Conservation (phyloP, 2,888 invertebrate genomes). For the Eupithecia centaureata region DNA sequence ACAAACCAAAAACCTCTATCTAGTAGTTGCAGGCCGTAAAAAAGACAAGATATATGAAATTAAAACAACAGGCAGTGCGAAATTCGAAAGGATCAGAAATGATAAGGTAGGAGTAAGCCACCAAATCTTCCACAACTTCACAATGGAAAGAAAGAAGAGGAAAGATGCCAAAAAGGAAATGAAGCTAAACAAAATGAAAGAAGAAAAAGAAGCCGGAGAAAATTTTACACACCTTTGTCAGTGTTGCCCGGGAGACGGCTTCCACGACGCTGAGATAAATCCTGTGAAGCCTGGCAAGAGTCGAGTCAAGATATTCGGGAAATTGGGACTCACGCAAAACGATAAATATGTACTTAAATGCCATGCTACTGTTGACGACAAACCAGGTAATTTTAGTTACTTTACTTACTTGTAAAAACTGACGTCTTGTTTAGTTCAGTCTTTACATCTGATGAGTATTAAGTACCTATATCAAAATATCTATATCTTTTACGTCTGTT, state of each 20-base stretch:
- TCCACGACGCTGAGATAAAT: not conserved
- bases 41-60: conserved; percentile 62
- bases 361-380: conserved; percentile 65
- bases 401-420: no score
- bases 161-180: conserved; percentile 44
- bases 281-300: conserved; percentile 45
- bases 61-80: conserved; percentile 63
- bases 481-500: no score
- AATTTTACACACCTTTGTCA: conserved; percentile 13
- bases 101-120: conserved; percentile 52
- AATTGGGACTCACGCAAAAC: conserved; percentile 62
- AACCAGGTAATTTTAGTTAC: conserved; percentile 55
- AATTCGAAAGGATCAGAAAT: conserved; percentile 49
- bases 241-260: conserved; percentile 8
- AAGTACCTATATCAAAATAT: no score
- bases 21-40: conserved; percentile 56
- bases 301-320: conserved; percentile 64
- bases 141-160: conserved; percentile 60
- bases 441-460: no score
- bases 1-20: conserved; percentile 56
- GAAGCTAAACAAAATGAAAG: not conserved
- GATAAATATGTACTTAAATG: conserved; percentile 68
- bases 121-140: conserved; percentile 55
- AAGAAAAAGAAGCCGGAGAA: not conserved
- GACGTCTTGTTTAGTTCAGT: no score